Evolutionary conservation across 1,140 invertebrate genomes (phyloP), one percentile per base, ranked within the genome.

Genomic region (Pogonomyrmex barbatus): DNA sequence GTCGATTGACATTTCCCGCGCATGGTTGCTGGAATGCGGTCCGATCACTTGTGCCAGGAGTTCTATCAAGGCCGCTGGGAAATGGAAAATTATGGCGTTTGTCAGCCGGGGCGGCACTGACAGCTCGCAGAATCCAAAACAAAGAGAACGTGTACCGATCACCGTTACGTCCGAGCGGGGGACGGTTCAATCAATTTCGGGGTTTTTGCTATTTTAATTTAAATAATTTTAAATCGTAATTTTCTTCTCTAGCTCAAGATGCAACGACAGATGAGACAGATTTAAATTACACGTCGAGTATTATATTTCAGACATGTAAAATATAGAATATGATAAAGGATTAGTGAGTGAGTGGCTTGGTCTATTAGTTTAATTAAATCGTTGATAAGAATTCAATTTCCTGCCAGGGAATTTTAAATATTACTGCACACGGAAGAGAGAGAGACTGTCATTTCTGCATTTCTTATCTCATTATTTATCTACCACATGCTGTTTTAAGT

Each of bases 61-160:
- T 63, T 92, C 88, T 91, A 94, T 93, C 93, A 94, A 94, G 93
- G 93, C 91, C 93, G 88, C 88, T 91, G 88, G 90, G 88, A 93
- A 93, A 93, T 94, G 91, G 88, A 93, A 93, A 93, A 93, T 93
- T 91, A 92, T 91, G 89, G 90, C 91, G 91, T 91, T 88, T 82
- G 88, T 86, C 76, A 36, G 58, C 42, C 85, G 85, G 85, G 87
- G 24, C 58, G 58, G 10, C n/a, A n/a, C 45, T 82, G 77, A 82
- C 77, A 86, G 85, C 87, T 56, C 50, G 67, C 14, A 75, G 85
- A 82, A 89, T 85, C 47, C 68, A 87, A 88, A 90, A 88, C 67
- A 85, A 73, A 88, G 47, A 88, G 52, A 24, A 85, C 45, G 73
- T 14, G 58, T 52, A 71, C 33, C 81, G n/a, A 52, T 45, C 47